Conservation (phyloP, 2,113 vertebrate species). For the Jaculus jaculus region DNA sequence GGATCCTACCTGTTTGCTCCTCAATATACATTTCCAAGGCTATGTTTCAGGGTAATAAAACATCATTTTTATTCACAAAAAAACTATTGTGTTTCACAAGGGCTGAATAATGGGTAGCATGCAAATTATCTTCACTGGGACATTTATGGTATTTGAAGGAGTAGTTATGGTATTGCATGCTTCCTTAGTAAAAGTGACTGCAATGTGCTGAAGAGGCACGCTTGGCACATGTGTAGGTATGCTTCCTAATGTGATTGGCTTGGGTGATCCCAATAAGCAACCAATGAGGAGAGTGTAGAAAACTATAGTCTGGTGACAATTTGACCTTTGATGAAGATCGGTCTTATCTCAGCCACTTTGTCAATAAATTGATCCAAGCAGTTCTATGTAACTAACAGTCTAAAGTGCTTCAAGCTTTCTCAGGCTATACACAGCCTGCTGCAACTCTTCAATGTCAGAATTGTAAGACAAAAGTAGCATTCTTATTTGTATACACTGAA, state of each 20-base stretch:
- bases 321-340: neutral
- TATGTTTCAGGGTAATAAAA: neutral
- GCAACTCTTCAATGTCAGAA: neutral
- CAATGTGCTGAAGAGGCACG: neutral
- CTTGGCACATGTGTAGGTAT: neutral
- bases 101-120: neutral
- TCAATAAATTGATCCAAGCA: neutral
- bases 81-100: neutral
- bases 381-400: neutral
- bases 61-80: neutral
- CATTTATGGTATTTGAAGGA: neutral
- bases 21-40: neutral
- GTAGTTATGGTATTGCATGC: neutral
- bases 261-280: neutral
- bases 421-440: neutral
- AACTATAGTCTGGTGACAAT: neutral
- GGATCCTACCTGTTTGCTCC: neutral
- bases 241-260: neutral
- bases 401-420: constrained; percentile 29
- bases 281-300: neutral
- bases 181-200: neutral
- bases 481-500: neutral
- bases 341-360: neutral
- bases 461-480: neutral
- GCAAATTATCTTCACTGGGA: neutral